phyloP scores from a whole-genome alignment of 2,113 vertebrate species.

The Lampris megalopsis region DNA sequence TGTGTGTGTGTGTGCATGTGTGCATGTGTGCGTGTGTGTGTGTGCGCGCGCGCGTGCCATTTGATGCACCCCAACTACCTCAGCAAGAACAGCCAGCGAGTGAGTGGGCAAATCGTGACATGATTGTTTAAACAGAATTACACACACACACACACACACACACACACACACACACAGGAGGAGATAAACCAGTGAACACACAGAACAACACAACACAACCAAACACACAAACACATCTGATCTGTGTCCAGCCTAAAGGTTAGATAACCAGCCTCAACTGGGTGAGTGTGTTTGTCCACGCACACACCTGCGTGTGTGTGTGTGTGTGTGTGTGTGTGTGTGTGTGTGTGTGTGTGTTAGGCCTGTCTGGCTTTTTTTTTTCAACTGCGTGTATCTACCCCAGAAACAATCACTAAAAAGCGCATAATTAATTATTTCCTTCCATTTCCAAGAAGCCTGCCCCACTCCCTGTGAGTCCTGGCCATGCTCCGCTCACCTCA shows the following conservation, averaged over 20 bases:
- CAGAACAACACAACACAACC: constrained; percentile 5
- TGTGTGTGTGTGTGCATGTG: constrained; percentile 23
- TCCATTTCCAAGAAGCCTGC: constrained; percentile 49
- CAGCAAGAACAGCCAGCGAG: constrained; percentile 54
- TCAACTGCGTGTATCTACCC: constrained; percentile 13
- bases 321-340: background rate
- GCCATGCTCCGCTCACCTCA: constrained; percentile 54
- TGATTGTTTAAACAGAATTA: constrained; percentile 49
- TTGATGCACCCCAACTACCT: constrained; percentile 58
- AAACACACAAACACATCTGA: constrained; percentile 17
- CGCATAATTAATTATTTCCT: constrained; percentile 60
- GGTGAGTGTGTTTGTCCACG: background rate
- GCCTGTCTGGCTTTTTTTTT: too few species aligned
- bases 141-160: background rate
- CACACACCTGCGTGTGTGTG: constrained; percentile 1
- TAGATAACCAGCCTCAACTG: constrained; percentile 22
- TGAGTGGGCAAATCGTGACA: constrained; percentile 55
- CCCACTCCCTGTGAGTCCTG: constrained; percentile 34
- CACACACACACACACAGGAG: background rate
- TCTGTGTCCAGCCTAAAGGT: constrained; percentile 38
- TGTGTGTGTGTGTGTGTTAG: background rate
- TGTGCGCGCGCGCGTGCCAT: constrained; percentile 32
- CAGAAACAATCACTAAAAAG: constrained; percentile 45
- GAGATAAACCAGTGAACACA: constrained; percentile 35
- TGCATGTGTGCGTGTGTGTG: constrained; percentile 28